These are phyloP conservation scores for Hydractinia echinata DNA, from an alignment of 30 jellyfish, hydroid and myxozoan genomes.

Conservation along the genomic window DNA sequence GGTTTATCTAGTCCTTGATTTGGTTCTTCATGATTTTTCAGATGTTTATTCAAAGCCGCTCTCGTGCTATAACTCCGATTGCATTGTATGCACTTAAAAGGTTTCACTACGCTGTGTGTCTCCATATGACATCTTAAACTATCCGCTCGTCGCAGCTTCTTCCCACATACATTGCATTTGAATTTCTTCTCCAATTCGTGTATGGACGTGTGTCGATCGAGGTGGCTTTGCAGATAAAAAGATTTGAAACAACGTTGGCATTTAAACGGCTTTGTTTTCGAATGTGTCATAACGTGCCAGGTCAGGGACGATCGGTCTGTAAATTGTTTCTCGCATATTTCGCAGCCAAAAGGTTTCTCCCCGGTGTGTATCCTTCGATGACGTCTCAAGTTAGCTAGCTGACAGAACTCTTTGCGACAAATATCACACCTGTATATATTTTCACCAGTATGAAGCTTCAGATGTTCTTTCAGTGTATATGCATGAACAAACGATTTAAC, in stretches of 20 bases:
- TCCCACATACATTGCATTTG: neutral
- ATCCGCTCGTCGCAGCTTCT: neutral
- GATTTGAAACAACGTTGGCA: neutral
- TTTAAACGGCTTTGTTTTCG: neutral
- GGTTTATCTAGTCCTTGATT: too few relatives aligned
- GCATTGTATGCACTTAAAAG: neutral
- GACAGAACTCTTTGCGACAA: conserved; percentile 1
- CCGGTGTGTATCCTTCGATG: neutral
- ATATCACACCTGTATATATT: too few relatives aligned
- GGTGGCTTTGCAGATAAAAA: neutral
- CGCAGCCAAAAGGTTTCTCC: neutral
- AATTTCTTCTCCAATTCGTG: neutral
- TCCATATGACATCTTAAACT: conserved; percentile 1
- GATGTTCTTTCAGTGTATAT: too few relatives aligned
- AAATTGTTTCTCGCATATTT: conserved; percentile 2
- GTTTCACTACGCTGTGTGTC: neutral
- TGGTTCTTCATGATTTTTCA: neutral
- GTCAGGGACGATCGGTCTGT: conserved; percentile 6
- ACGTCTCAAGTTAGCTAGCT: neutral
- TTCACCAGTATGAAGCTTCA: too few relatives aligned
- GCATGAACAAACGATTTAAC: too few relatives aligned
- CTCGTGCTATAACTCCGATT: neutral
- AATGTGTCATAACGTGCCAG: neutral
- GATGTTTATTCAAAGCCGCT: conserved; percentile 9
- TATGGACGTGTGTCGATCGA: neutral